Evolutionary conservation across 2,888 invertebrate species (phyloP), one percentile per base, ranked within the genome.

Genomic region (Netelia inedita): DNA sequence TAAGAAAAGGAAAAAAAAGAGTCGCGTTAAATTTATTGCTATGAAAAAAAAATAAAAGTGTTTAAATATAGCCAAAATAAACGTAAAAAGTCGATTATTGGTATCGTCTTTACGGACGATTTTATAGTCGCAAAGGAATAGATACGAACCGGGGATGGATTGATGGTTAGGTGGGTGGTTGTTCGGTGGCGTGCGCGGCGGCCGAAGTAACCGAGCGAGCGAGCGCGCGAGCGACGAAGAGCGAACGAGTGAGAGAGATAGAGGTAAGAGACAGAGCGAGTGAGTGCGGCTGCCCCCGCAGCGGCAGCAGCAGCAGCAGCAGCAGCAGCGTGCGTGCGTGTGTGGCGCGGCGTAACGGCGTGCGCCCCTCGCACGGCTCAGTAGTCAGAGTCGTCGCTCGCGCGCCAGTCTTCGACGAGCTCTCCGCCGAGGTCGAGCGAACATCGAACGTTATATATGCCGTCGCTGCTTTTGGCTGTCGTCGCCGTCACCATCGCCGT

Each of bases 361-460:
- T 88, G 86, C 86, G 86, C 87, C 88, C 88, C 88, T 85, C 88
- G 87, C 85, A 88, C 88, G 88, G 88, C 85, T 87, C 87, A 87
- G 89, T 86, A 88, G 88, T 88, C 86, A 90, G 88, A 90, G 88
- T 84, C 80, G 81, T 84, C 85, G 85, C 88, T 81, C 81, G 84
- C 89, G 89, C 90, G 90, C 88, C 92, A 92, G 92, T 92, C 89
- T 89, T 90, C 90, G 89, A 89, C 89, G 90, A 89, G 89, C 89
- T 90, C 89, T 88, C 89, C 88, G 89, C 87, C 88, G 90, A 88
- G 87, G 85, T 82, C 85, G 85, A 79, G 85, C 85, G 35, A 87
- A 86, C 88, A 88, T 86, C 90, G 87, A 90, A 50, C 57, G 71
- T 61, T 55, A 41, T 61, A 68, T 59, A 90, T 90, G 88, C 88